These are phyloP conservation scores for Cyprinodon variegatus DNA, from an alignment of 2,113 vertebrate species.

Conservation along the genomic window DNA sequence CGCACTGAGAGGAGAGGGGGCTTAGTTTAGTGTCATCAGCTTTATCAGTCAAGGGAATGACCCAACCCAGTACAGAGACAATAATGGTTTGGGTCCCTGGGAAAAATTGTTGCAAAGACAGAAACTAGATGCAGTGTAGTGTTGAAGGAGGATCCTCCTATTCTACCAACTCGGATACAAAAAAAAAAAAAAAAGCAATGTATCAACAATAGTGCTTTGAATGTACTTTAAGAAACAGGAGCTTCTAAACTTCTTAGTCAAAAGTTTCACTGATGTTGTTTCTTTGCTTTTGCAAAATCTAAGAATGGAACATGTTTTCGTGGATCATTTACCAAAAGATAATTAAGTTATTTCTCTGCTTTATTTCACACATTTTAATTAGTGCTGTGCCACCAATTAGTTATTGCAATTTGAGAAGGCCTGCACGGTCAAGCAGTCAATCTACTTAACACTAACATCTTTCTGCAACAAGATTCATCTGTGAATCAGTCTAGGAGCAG, in stretches of 20 bases:
- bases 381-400: slow-evolving; percentile 17
- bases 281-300: not conserved
- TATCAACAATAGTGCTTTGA: not conserved
- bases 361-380: slow-evolving; percentile 15
- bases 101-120: not conserved
- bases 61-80: slow-evolving; percentile 51
- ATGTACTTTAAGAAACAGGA: not conserved
- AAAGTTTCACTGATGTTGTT: not conserved
- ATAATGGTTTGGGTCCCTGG: slow-evolving; percentile 52
- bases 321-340: not conserved
- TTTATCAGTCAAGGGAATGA: slow-evolving; percentile 50
- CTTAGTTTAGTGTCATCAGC: slow-evolving; percentile 47
- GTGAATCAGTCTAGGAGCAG: slow-evolving; percentile 9
- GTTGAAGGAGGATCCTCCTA: not conserved
- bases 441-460: slow-evolving; percentile 16
- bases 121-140: slow-evolving; percentile 21
- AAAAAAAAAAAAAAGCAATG: too few species aligned
- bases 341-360: not conserved
- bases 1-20: not conserved
- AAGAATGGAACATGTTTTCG: not conserved
- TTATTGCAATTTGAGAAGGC: slow-evolving; percentile 5
- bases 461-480: slow-evolving; percentile 10
- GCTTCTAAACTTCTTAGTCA: too few species aligned
- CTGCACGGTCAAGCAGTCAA: slow-evolving; percentile 13
- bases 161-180: too few species aligned